Conservation (phyloP, 2,888 invertebrate species). For the Gortyna flavago region DNA sequence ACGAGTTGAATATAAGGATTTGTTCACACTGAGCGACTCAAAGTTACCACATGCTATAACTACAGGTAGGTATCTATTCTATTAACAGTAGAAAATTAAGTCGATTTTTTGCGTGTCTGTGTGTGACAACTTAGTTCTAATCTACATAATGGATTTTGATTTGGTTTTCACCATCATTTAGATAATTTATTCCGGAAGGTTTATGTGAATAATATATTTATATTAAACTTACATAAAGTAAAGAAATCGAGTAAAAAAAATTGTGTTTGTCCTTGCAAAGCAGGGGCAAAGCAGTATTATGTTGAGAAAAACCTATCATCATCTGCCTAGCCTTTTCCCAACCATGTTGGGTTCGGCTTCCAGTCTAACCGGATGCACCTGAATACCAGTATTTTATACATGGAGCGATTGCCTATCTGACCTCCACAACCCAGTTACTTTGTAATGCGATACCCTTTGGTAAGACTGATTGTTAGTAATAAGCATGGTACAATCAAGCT, state of each 20-base stretch:
- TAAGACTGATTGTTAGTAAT: background rate
- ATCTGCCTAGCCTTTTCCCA: background rate
- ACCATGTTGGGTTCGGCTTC: background rate
- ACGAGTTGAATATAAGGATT: constrained; percentile 23
- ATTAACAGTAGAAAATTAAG: background rate
- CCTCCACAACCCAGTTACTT: background rate
- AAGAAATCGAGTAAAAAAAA: no score
- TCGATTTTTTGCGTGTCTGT: background rate
- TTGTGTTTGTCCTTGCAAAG: background rate
- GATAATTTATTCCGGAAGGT: background rate
- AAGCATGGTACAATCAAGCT: background rate
- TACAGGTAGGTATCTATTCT: background rate
- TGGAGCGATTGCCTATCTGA: background rate
- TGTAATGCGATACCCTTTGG: background rate
- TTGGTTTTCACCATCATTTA: background rate
- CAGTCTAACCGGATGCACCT: background rate
- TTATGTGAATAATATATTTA: background rate
- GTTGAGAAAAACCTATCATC: background rate
- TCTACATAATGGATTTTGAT: background rate
- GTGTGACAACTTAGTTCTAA: background rate
- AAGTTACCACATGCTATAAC: background rate
- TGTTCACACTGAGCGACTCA: constrained; percentile 8
- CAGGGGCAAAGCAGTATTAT: background rate
- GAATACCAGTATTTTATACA: background rate
- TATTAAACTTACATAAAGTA: background rate